Percentiles rank a stretch among this genome's conserved stretches.
phyloP scores from a whole-genome alignment of 2,888 invertebrate genomes.

The Boloria selene region DNA sequence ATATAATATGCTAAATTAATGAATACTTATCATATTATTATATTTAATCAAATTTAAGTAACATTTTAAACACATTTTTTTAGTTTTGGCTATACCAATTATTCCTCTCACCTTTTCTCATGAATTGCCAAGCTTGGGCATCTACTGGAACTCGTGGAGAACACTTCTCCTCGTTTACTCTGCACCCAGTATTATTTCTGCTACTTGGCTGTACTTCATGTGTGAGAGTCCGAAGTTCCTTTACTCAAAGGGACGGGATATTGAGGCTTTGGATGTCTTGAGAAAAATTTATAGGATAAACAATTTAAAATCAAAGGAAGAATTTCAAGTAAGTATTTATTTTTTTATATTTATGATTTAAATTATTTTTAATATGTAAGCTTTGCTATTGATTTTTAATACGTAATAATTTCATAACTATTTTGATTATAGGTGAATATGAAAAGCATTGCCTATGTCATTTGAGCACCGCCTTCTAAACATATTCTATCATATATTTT shows the following conservation, averaged over 20 bases:
- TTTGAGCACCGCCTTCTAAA: too few species aligned
- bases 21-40: too few species aligned
- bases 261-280: conserved; percentile 77
- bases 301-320: conserved; percentile 45
- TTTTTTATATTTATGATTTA: background rate
- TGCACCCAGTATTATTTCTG: conserved; percentile 83
- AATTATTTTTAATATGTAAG: background rate
- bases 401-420: background rate
- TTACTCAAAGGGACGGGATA: conserved; percentile 80
- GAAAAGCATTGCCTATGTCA: too few species aligned
- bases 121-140: conserved; percentile 52
- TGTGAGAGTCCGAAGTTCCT: conserved; percentile 91
- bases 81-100: conserved; percentile 83
- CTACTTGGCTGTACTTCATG: conserved; percentile 76
- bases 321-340: conserved; percentile 52
- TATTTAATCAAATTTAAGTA: too few species aligned
- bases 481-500: too few species aligned
- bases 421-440: background rate
- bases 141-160: conserved; percentile 85
- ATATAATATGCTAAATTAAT: too few species aligned
- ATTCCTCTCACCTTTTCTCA: conserved; percentile 76
- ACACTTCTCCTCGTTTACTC: conserved; percentile 83
- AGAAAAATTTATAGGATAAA: conserved; percentile 60
- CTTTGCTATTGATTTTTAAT: background rate
- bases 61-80: conserved; percentile 20